These are phyloP conservation scores for Indri indri DNA, from an alignment of 2,113 vertebrate species.

Conservation along the genomic window DNA sequence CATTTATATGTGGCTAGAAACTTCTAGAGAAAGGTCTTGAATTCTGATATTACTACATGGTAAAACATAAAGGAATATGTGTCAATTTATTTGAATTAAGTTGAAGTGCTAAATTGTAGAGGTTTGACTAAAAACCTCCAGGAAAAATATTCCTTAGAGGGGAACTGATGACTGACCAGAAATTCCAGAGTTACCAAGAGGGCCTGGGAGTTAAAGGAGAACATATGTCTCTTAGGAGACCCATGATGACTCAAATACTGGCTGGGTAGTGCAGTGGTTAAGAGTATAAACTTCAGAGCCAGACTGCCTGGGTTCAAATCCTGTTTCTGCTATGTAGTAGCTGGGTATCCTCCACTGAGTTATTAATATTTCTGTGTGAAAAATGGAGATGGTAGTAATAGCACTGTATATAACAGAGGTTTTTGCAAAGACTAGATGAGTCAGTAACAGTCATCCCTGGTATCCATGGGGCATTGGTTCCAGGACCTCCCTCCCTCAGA, in stretches of 20 bases:
- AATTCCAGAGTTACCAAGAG: background rate
- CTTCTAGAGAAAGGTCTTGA: background rate
- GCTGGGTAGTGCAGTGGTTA: background rate
- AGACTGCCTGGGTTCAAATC: background rate
- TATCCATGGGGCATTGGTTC: background rate
- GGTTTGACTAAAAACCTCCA: background rate
- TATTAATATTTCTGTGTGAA: background rate
- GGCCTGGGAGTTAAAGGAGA: background rate
- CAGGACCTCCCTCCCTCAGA: background rate
- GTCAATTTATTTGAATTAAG: background rate
- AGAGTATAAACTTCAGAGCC: background rate
- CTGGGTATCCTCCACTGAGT: background rate
- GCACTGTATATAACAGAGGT: background rate
- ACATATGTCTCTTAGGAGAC: background rate
- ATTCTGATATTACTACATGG: background rate
- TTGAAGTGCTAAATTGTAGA: background rate
- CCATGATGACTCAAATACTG: background rate
- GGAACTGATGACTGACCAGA: background rate
- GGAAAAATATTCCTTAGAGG: background rate
- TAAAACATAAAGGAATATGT: background rate
- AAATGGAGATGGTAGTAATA: background rate
- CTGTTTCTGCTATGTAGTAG: background rate
- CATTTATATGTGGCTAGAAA: background rate
- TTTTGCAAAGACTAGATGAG: background rate
- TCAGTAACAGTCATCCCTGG: background rate